phyloP scores from a whole-genome alignment of 2,113 vertebrate species.

The Loxodonta africana region DNA sequence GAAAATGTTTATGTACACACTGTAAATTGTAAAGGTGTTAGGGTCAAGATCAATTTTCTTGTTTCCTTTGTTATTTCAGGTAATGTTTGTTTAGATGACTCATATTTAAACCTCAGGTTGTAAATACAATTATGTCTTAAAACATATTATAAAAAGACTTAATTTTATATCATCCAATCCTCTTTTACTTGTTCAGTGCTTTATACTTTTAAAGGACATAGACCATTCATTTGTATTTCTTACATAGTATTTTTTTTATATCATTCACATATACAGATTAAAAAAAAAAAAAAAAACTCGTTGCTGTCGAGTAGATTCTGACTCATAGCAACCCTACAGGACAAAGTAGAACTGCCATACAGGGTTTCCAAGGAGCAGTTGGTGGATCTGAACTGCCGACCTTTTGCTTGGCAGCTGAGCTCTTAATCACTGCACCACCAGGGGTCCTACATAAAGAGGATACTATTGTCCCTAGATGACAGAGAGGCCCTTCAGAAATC shows the following conservation, averaged over 20 bases:
- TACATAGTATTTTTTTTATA: constrained; percentile 21
- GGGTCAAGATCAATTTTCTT: constrained; percentile 29
- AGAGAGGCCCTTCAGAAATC: not conserved
- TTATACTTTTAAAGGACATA: not conserved
- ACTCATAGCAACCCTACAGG: no score
- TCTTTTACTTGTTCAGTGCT: not conserved
- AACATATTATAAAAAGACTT: constrained; percentile 1
- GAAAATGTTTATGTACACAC: not conserved
- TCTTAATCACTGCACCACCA: no score
- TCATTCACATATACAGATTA: not conserved
- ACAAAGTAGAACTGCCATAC: no score
- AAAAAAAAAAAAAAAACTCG: no score
- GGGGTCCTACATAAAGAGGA: no score
- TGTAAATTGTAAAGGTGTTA: not conserved
- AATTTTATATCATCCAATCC: not conserved
- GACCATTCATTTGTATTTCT: constrained; percentile 24
- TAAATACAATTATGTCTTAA: constrained; percentile 25
- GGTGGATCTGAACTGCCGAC: no score
- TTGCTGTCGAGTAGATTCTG: no score
- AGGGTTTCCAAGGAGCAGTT: no score
- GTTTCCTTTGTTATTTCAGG: constrained; percentile 9
- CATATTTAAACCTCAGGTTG: not conserved
- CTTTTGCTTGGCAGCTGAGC: no score
- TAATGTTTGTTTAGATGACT: constrained; percentile 56
- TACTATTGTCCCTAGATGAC: not conserved